These are phyloP conservation scores for Proctacanthus coquilletti DNA, from an alignment of 1,140 invertebrate genomes.

Conservation along the genomic window DNA sequence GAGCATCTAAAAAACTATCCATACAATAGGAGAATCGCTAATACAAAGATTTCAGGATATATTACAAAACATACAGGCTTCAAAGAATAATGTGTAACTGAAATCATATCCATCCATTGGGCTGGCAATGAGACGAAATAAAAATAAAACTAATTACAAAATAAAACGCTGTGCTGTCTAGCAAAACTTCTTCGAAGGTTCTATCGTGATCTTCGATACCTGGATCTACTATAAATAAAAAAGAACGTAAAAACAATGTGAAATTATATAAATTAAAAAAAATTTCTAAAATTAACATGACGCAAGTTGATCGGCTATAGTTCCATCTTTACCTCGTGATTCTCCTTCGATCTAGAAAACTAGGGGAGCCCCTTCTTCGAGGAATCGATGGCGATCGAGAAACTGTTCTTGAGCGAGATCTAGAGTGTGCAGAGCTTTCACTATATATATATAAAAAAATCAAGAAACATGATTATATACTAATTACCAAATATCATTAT, in stretches of 20 bases:
- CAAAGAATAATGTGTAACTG: no score
- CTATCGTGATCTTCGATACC: constrained; percentile 4
- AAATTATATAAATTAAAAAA: constrained; percentile 6
- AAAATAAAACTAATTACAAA: no score
- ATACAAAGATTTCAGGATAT: no score
- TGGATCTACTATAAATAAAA: constrained; percentile 2
- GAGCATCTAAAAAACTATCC: no score
- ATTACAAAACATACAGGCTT: no score
- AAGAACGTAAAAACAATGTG: constrained; percentile 14
- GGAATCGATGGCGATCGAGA: constrained; percentile 75
- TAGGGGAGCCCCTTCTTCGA: constrained; percentile 71
- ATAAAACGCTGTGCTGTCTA: no score
- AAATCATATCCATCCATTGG: no score
- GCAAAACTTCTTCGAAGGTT: no score
- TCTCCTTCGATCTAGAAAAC: constrained; percentile 72
- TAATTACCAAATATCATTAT: neutral
- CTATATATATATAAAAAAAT: constrained; percentile 1
- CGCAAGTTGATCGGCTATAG: neutral
- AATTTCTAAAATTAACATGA: constrained; percentile 2
- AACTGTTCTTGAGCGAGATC: constrained; percentile 29
- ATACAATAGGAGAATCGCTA: no score
- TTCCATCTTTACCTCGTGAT: constrained; percentile 84
- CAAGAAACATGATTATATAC: no score
- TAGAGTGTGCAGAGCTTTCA: constrained; percentile 10
- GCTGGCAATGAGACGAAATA: no score